Conservation (phyloP, 2,113 vertebrate species). For the Gavialis gangeticus region DNA sequence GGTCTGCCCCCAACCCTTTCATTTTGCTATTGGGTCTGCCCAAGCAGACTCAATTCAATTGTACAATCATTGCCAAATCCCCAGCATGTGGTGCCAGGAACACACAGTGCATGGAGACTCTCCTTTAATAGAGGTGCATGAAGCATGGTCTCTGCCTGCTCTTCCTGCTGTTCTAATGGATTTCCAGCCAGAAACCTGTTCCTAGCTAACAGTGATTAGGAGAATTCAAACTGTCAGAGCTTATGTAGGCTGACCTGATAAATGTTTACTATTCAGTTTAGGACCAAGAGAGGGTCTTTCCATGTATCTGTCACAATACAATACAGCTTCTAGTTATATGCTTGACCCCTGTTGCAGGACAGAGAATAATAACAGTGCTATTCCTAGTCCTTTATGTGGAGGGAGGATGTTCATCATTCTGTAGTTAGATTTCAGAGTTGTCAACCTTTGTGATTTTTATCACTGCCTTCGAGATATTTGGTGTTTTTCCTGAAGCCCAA, state of each 20-base stretch:
- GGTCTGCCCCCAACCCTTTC: no score
- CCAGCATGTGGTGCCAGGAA: background rate
- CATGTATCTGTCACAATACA: background rate
- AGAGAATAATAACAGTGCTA: background rate
- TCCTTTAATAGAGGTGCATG: background rate
- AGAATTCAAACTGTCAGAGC: background rate
- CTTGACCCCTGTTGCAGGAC: background rate
- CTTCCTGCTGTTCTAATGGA: background rate
- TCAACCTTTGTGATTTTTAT: no score
- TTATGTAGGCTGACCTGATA: background rate
- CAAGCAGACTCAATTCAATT: background rate
- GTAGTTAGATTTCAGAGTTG: no score
- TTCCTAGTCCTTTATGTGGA: background rate
- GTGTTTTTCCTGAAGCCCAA: no score
- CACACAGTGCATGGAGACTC: background rate
- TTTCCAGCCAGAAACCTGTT: background rate
- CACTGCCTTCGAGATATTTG: no score
- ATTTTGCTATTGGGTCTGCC: no score
- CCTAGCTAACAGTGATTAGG: background rate
- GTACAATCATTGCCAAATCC: background rate
- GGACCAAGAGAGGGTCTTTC: background rate
- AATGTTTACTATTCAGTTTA: background rate
- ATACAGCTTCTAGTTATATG: background rate
- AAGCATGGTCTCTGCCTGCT: background rate
- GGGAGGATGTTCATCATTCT: background rate